Evolutionary conservation across 2,888 invertebrate genomes (phyloP).

Genomic region (Oegoconia quadripuncta): DNA sequence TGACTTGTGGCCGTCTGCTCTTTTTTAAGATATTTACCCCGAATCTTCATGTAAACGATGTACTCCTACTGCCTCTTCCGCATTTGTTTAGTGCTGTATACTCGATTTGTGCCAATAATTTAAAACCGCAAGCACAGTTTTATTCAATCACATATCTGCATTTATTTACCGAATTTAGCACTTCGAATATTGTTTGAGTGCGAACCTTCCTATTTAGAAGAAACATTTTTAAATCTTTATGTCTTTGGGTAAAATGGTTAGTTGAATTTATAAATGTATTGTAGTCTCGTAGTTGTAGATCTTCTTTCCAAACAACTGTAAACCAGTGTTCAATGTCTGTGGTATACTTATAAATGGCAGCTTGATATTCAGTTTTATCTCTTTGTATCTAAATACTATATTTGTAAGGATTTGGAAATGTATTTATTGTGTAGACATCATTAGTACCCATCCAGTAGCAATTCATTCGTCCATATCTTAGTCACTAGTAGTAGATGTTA

Average conservation of each 20-base stretch:
- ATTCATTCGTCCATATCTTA: conserved; percentile 75
- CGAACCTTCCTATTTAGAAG: neutral
- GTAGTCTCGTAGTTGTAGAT: conserved; percentile 4
- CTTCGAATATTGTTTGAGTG: neutral
- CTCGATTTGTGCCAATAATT: conserved; percentile 63
- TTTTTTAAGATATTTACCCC: too few relatives aligned
- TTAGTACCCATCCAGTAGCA: conserved; percentile 57
- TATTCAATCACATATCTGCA: conserved; percentile 8
- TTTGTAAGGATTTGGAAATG: conserved; percentile 36
- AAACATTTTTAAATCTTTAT: conserved; percentile 5
- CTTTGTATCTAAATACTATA: conserved; percentile 23
- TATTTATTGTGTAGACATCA: conserved; percentile 38
- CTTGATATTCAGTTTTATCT: conserved; percentile 46
- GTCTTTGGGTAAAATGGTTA: neutral
- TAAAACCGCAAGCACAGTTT: conserved; percentile 32
- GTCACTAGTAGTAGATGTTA: conserved; percentile 64
- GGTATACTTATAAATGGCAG: conserved; percentile 34
- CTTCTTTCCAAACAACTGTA: conserved; percentile 14
- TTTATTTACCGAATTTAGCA: conserved; percentile 4
- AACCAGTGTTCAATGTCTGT: conserved; percentile 56
- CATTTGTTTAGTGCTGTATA: conserved; percentile 43
- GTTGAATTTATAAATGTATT: conserved; percentile 6
- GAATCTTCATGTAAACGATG: too few relatives aligned
- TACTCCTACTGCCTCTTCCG: too few relatives aligned
- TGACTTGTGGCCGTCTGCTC: too few relatives aligned